Conservation (phyloP, 2,888 invertebrate species). For the Drosophila birchii region DNA sequence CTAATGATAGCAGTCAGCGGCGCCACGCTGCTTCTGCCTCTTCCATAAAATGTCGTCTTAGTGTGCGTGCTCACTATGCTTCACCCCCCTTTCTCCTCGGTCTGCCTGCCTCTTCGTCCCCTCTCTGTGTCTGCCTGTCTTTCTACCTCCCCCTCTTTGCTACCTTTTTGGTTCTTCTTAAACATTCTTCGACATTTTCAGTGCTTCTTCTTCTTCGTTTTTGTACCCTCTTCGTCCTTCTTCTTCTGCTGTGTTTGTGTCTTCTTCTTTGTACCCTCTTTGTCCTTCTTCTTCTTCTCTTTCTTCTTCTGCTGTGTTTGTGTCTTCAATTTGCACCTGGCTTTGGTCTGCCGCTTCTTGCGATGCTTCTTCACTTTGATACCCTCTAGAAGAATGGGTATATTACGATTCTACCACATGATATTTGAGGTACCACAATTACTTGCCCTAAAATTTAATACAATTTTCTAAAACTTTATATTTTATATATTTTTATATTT, state of each 20-base stretch:
- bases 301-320: slow-evolving; percentile 4
- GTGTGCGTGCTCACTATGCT: slow-evolving; percentile 5
- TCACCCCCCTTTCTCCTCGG: no score
- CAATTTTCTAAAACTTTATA: no score
- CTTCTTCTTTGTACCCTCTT: background rate
- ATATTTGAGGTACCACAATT: background rate
- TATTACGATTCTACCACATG: background rate
- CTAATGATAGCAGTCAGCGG: slow-evolving; percentile 50
- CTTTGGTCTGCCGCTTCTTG: slow-evolving; percentile 16
- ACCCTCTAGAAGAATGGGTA: background rate
- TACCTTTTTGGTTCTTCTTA: background rate
- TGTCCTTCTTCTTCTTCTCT: background rate
- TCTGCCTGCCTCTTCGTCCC: background rate
- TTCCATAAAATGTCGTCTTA: slow-evolving; percentile 15
- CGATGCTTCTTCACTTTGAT: slow-evolving; percentile 9
- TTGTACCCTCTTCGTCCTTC: background rate
- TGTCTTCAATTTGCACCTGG: slow-evolving; percentile 50
- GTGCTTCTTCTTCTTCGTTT: slow-evolving; percentile 1
- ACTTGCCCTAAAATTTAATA: background rate
- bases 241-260: slow-evolving; percentile 18
- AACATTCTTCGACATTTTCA: slow-evolving; percentile 7
- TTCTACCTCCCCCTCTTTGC: background rate
- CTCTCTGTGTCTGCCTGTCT: no score
- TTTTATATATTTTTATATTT: background rate
- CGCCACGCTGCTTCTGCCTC: slow-evolving; percentile 15